These are phyloP conservation scores for Heliothis subflexa DNA, from an alignment of 1,140 invertebrate genomes.

Conservation along the genomic window DNA sequence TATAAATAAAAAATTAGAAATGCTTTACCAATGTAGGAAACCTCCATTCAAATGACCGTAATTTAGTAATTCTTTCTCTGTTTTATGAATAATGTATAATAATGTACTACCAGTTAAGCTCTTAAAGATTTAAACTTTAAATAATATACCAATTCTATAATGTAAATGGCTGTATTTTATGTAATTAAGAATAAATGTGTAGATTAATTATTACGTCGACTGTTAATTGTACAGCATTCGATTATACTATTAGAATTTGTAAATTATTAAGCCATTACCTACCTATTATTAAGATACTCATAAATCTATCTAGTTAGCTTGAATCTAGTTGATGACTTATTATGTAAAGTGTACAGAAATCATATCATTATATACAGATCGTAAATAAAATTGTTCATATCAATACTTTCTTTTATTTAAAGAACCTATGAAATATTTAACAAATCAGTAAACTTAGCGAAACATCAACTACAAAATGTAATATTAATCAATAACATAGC, in stretches of 20 bases:
- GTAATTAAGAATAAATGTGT: conserved; percentile 68
- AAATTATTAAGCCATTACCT: conserved; percentile 81
- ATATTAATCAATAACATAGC: conserved; percentile 20
- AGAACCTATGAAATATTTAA: conserved; percentile 3
- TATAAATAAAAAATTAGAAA: conserved; percentile 77
- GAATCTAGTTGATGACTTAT: conserved; percentile 79
- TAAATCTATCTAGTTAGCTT: conserved; percentile 82
- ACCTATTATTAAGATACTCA: conserved; percentile 79
- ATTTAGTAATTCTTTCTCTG: conserved; percentile 56
- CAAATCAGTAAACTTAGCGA: background rate
- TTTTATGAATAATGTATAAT: conserved; percentile 57
- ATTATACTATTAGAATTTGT: conserved; percentile 74
- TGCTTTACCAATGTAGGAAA: conserved; percentile 71
- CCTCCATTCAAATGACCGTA: conserved; percentile 64
- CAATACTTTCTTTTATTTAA: conserved; percentile 64
- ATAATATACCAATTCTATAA: conserved; percentile 76
- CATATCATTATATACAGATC: conserved; percentile 85
- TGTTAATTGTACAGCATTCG: conserved; percentile 79
- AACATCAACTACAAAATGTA: conserved; percentile 21
- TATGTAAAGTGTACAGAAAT: conserved; percentile 85
- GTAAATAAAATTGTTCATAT: conserved; percentile 85
- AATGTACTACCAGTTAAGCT: conserved; percentile 48
- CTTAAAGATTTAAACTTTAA: conserved; percentile 47
- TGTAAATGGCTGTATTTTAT: conserved; percentile 79
- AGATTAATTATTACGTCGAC: conserved; percentile 68